Evolutionary conservation across 2,888 invertebrate genomes (phyloP).

Genomic region (Melangyna quadrimaculata): DNA sequence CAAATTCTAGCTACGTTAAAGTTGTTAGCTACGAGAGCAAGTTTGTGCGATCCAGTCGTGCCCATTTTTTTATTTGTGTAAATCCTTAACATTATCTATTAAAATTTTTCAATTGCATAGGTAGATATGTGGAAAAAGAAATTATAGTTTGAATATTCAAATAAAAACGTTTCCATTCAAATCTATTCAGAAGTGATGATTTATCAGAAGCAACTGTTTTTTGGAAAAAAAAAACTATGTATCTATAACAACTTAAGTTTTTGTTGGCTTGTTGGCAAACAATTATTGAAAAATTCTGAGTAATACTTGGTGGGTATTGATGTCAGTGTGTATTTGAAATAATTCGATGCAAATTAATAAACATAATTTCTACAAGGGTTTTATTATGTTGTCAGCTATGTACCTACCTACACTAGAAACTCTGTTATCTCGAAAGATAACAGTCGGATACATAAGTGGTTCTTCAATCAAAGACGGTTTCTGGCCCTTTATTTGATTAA

Average conservation of each 20-base stretch:
- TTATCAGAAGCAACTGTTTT: slow-evolving; percentile 32
- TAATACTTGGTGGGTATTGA: background rate
- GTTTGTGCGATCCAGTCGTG: no score
- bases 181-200: slow-evolving; percentile 45
- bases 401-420: background rate
- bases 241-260: slow-evolving; percentile 7
- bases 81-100: background rate
- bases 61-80: no score
- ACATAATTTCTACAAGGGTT: background rate
- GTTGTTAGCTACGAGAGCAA: no score
- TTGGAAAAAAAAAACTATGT: no score
- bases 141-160: slow-evolving; percentile 29
- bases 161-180: slow-evolving; percentile 33
- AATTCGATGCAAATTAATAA: background rate
- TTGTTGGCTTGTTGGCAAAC: background rate
- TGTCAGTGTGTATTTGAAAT: background rate
- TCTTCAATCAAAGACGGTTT: background rate
- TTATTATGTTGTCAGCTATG: background rate
- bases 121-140: background rate
- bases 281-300: background rate
- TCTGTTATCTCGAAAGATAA: background rate
- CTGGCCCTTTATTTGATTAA: background rate
- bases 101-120: background rate
- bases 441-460: background rate
- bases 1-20: no score